Evolutionary conservation across 2,797 vertebrate genomes (phyloP).

Genomic region (Phrynocephalus guinanensis): DNA sequence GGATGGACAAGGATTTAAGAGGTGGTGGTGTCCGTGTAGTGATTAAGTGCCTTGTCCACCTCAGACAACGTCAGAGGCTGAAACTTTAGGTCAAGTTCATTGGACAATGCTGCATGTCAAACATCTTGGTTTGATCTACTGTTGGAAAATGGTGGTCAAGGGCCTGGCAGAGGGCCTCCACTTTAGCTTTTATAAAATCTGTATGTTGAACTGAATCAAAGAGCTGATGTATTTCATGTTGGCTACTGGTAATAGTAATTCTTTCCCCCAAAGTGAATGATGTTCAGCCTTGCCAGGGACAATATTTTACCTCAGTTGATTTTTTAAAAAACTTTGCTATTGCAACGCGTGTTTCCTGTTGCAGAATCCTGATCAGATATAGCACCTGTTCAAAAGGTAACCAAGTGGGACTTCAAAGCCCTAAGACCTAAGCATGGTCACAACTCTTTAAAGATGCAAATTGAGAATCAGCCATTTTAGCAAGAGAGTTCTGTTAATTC

Average conservation of each 20-base stretch:
- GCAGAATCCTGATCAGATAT: neutral
- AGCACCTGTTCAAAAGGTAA: conserved; percentile 17
- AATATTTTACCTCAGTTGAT: conserved; percentile 38
- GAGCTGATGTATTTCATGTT: neutral
- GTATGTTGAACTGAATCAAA: neutral
- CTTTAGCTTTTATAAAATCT: too few relatives aligned
- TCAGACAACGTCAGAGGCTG: too few relatives aligned
- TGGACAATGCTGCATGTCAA: too few relatives aligned
- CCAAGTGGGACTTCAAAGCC: conserved; percentile 20
- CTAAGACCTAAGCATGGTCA: conserved; percentile 67
- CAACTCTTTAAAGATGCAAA: conserved; percentile 85
- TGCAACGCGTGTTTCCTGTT: neutral
- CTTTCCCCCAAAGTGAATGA: conserved; percentile 10
- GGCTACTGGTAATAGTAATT: neutral
- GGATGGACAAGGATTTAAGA: too few relatives aligned
- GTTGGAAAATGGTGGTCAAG: too few relatives aligned
- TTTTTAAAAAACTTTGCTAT: neutral
- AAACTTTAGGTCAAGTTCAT: too few relatives aligned
- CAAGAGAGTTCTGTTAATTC: conserved; percentile 77
- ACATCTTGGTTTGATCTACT: too few relatives aligned
- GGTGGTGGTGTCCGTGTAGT: too few relatives aligned
- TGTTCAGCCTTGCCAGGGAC: conserved; percentile 10
- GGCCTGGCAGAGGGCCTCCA: too few relatives aligned
- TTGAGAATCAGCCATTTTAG: conserved; percentile 81
- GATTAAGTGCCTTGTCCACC: too few relatives aligned